phyloP scores from a whole-genome alignment of 2,888 invertebrate species.

The Megamerina dolium region DNA sequence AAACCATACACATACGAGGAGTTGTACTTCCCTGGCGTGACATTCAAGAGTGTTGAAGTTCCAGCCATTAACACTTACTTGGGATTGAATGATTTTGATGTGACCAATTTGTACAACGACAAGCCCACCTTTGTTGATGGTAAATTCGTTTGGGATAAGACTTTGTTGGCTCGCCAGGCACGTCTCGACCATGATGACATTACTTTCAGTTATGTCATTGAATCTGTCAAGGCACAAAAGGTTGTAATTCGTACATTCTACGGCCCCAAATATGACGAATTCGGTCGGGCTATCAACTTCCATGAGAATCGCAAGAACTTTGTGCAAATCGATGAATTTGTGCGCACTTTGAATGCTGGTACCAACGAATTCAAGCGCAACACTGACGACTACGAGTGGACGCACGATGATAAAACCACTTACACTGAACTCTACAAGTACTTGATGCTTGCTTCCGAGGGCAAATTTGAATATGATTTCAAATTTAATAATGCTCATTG shows the following conservation, averaged over 20 bases:
- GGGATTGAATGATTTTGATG: constrained; percentile 57
- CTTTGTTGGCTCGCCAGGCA: constrained; percentile 55
- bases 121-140: constrained; percentile 27
- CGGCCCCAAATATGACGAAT: constrained; percentile 62
- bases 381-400: constrained; percentile 34
- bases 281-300: constrained; percentile 51
- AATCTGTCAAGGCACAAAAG: constrained; percentile 54
- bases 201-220: constrained; percentile 55
- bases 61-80: constrained; percentile 68
- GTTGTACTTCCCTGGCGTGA: constrained; percentile 57
- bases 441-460: constrained; percentile 48
- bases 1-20: constrained; percentile 58
- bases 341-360: constrained; percentile 54
- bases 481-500: constrained; percentile 51
- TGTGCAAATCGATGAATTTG: constrained; percentile 59
- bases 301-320: constrained; percentile 57
- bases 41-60: constrained; percentile 55
- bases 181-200: constrained; percentile 66
- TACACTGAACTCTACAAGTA: constrained; percentile 49
- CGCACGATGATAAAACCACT: constrained; percentile 54
- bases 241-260: constrained; percentile 60
- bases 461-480: constrained; percentile 46
- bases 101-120: constrained; percentile 42
- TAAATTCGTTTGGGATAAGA: constrained; percentile 41
- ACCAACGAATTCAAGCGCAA: constrained; percentile 38